Percentiles rank a stretch among this genome's conserved stretches.
Evolutionary conservation across 2,888 invertebrate species (phyloP).

Genomic region (Seira sanloemensis): DNA sequence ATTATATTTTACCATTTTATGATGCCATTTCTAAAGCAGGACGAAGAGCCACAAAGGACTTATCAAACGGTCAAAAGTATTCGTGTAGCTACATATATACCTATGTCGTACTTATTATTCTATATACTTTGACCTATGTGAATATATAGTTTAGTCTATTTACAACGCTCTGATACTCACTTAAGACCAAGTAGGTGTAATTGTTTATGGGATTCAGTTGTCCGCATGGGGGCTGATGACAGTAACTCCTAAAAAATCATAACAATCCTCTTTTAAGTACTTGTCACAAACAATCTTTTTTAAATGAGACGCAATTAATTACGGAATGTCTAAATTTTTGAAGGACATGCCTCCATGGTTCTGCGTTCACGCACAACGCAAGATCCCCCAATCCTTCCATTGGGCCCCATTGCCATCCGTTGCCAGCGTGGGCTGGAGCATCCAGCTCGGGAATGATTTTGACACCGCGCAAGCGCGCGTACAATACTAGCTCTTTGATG

Average conservation of each 20-base stretch:
- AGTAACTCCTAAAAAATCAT: constrained; percentile 37
- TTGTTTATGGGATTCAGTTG: constrained; percentile 74
- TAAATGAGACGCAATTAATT: neutral
- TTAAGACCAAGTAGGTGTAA: constrained; percentile 75
- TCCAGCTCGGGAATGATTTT: constrained; percentile 72
- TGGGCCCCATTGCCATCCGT: neutral
- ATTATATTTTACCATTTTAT: no score
- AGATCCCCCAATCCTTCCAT: constrained; percentile 82
- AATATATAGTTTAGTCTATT: no score
- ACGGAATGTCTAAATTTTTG: neutral
- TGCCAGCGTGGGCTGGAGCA: constrained; percentile 71
- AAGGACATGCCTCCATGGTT: constrained; percentile 83
- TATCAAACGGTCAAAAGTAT: no score
- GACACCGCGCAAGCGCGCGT: constrained; percentile 77
- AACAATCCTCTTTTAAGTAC: neutral
- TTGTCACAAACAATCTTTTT: neutral
- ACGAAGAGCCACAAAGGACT: no score
- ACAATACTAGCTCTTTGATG: constrained; percentile 77
- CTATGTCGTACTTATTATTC: no score
- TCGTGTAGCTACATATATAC: no score
- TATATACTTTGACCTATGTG: no score
- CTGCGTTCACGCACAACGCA: constrained; percentile 87
- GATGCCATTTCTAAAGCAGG: no score
- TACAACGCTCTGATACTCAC: constrained; percentile 72
- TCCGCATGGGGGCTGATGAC: constrained; percentile 84